Evolutionary conservation across 2,888 invertebrate species (phyloP), one percentile per base, ranked within the genome.

Genomic region (Synergus itoensis): DNA sequence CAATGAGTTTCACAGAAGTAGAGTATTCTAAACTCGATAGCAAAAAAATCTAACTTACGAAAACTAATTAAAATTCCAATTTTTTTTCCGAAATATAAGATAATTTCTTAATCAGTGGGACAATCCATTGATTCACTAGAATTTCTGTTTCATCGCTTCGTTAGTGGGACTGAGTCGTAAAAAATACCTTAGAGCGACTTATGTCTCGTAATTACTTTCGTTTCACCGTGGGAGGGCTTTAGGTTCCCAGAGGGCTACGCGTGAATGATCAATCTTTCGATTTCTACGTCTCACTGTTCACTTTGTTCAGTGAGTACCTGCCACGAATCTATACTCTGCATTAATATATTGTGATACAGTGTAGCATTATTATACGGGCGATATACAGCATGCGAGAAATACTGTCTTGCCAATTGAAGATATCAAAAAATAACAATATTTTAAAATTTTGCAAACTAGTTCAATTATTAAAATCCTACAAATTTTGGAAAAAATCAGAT

Each of bases 161-260:
- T 40, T 53, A n/a, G 53, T 53, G 18, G 36, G 53, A 28, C 53
- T 73, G 69, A 45, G 53, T 53, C 36, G 48, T 73, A 53, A 73
- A 73, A 73, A 53, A 73, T 69, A 45, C 45, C 48, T 69, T 8
- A 48, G 45, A 69, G 69, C 69, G 28, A 69, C 69, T 69, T 69
- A 69, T 73, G 69, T 73, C 69, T 48, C 36, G 53, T 57, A 57
- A 73, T 73, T 73, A 73, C 73, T 73, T 73, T 73, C 53, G 73
- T 57, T 73, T 73, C 73, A 36, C 73, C n/a, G 73, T 73, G 73
- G 73, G 73, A 73, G 73, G 73, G 73, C 73, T 57, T 73, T 73
- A 8, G 53, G 53, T 48, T 73, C 73, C 73, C 53, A 73, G 73
- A 73, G 73, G 73, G 53, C 73, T 53, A 48, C 73, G 73, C 53